A percentile compares a stretch with the other conserved stretches of the same genome.
Evolutionary conservation across 1,140 invertebrate species (phyloP).

Genomic region (Temnothorax longispinosus): DNA sequence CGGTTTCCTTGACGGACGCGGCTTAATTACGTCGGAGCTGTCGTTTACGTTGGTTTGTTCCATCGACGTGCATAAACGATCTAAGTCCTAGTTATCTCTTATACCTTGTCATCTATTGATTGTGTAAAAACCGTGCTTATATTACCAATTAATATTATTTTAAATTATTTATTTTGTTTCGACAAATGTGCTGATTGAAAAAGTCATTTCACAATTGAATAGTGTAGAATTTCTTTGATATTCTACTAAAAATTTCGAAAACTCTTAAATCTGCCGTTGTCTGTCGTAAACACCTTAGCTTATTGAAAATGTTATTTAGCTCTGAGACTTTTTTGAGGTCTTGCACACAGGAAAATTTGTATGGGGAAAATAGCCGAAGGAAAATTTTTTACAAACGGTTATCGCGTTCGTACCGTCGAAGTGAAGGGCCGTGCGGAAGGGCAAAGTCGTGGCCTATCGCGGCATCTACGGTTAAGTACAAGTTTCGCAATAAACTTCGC

Average conservation of each 20-base stretch:
- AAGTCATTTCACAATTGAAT: not conserved
- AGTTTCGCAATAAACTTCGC: slow-evolving; percentile 64
- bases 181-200: not conserved
- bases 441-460: slow-evolving; percentile 50
- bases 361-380: not conserved
- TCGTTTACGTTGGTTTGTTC: slow-evolving; percentile 5
- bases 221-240: not conserved
- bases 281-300: not conserved
- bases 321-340: not conserved
- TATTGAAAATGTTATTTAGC: not conserved
- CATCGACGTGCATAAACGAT: not conserved
- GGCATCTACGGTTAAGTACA: slow-evolving; percentile 57
- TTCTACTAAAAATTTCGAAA: not conserved
- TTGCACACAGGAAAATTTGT: slow-evolving; percentile 3
- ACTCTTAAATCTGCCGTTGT: not conserved
- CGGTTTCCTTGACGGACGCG: slow-evolving; percentile 47
- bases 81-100: not conserved
- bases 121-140: not conserved
- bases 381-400: slow-evolving; percentile 3
- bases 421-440: not conserved
- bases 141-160: not conserved
- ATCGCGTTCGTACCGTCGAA: slow-evolving; percentile 1
- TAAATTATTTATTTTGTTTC: not conserved
- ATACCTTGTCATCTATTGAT: not conserved
- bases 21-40: slow-evolving; percentile 65